Conservation (phyloP, 2,888 invertebrate genomes). For the Lepas anatifera region DNA sequence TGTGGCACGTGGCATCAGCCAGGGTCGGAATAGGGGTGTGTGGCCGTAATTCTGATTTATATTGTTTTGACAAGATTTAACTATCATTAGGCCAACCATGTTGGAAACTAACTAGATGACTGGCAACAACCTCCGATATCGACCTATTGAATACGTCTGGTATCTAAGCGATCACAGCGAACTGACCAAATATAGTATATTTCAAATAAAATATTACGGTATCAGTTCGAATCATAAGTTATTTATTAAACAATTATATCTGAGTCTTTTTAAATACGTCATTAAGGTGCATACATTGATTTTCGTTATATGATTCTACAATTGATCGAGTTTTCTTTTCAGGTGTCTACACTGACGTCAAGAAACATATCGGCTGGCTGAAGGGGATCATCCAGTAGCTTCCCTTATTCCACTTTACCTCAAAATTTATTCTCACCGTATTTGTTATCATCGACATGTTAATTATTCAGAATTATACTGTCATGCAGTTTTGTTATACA, state of each 20-base stretch:
- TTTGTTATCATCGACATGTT: too few relatives aligned
- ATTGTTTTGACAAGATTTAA: background rate
- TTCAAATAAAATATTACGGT: background rate
- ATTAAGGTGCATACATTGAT: too few relatives aligned
- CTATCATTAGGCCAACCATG: too few relatives aligned
- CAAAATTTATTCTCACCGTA: too few relatives aligned
- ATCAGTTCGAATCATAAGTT: background rate
- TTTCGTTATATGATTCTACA: background rate
- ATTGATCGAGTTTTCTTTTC: background rate
- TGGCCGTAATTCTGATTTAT: background rate
- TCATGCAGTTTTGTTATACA: too few relatives aligned
- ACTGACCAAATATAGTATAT: background rate
- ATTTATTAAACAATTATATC: background rate
- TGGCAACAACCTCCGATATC: background rate
- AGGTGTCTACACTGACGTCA: background rate
- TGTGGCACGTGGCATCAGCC: background rate
- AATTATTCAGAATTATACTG: too few relatives aligned
- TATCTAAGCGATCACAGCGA: background rate
- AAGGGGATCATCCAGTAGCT: background rate
- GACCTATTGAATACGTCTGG: too few relatives aligned
- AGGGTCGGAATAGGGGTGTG: background rate
- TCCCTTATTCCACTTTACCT: background rate
- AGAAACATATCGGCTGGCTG: background rate
- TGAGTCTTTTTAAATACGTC: background rate
- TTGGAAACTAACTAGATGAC: too few relatives aligned